Conservation (phyloP, 1,140 invertebrate species). For the Nebria ingens region DNA sequence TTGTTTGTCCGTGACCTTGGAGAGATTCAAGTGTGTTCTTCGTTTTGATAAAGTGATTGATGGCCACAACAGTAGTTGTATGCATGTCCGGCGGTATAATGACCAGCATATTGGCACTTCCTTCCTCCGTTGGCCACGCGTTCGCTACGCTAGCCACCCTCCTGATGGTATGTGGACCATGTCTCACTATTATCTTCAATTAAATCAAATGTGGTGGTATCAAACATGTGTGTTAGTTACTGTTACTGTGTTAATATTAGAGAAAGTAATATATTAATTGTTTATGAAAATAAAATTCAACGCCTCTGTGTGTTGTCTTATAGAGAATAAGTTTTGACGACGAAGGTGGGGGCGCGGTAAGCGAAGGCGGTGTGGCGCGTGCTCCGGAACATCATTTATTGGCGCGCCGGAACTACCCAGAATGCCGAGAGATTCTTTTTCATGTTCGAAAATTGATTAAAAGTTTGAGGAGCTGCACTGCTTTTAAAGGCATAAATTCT, state of each 20-base stretch:
- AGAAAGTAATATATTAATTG: too few species aligned
- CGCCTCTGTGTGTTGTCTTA: not conserved
- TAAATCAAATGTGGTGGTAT: not conserved
- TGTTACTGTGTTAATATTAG: too few species aligned
- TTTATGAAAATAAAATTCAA: slow-evolving; percentile 7
- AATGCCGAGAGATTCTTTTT: slow-evolving; percentile 26
- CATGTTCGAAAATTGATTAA: slow-evolving; percentile 34
- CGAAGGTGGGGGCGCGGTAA: not conserved
- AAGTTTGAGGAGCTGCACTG: slow-evolving; percentile 30
- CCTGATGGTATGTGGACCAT: not conserved
- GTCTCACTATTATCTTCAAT: not conserved
- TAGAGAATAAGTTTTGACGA: not conserved
- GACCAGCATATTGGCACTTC: slow-evolving; percentile 2
- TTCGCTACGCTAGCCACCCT: not conserved
- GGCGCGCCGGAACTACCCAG: not conserved
- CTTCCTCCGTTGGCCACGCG: too few species aligned
- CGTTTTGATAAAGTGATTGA: not conserved
- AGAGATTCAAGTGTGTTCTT: not conserved
- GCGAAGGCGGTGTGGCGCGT: not conserved
- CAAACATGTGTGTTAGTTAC: not conserved
- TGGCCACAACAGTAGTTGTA: not conserved
- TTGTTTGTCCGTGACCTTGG: not conserved
- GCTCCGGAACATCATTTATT: slow-evolving; percentile 1
- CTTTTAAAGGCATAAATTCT: slow-evolving; percentile 35
- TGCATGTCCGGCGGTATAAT: slow-evolving; percentile 6